These are phyloP conservation scores for Channa argus DNA, from an alignment of 2,113 vertebrate species.

Conservation along the genomic window DNA sequence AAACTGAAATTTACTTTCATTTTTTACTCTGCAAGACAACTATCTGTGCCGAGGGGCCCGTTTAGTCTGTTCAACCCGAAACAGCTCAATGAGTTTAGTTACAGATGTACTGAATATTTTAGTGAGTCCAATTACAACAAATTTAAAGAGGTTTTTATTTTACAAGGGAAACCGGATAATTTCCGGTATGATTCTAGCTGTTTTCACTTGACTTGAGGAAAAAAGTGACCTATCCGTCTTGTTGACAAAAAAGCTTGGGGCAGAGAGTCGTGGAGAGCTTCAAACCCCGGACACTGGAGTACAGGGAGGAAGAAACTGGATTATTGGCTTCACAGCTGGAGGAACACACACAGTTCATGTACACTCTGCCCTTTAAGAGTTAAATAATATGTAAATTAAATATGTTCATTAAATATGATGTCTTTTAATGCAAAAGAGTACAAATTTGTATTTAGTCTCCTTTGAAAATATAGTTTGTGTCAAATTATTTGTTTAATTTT, in stretches of 20 bases:
- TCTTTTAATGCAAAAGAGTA: no score
- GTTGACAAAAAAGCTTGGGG: constrained; percentile 17
- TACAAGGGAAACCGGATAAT: accelerated
- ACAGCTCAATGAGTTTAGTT: no score
- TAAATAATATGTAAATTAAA: neutral
- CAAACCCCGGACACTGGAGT: constrained; percentile 68
- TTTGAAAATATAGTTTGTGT: neutral
- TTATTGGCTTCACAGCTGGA: constrained; percentile 23
- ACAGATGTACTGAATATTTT: no score
- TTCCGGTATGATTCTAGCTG: constrained; percentile 8
- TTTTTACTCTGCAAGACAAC: no score
- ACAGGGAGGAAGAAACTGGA: constrained; percentile 1
- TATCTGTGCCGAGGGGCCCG: no score
- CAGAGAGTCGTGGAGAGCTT: constrained; percentile 31
- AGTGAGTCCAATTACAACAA: no score
- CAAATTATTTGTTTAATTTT: no score
- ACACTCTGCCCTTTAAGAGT: neutral
- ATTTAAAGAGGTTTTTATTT: constrained; percentile 34
- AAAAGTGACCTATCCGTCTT: constrained; percentile 31
- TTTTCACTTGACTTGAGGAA: constrained; percentile 7
- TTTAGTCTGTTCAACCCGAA: no score
- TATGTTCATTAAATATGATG: no score
- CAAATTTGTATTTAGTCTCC: neutral
- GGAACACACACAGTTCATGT: neutral
- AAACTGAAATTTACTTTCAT: no score